Evolutionary conservation across 1,140 invertebrate species (phyloP).

Genomic region (Pseudomyrmex concolor): DNA sequence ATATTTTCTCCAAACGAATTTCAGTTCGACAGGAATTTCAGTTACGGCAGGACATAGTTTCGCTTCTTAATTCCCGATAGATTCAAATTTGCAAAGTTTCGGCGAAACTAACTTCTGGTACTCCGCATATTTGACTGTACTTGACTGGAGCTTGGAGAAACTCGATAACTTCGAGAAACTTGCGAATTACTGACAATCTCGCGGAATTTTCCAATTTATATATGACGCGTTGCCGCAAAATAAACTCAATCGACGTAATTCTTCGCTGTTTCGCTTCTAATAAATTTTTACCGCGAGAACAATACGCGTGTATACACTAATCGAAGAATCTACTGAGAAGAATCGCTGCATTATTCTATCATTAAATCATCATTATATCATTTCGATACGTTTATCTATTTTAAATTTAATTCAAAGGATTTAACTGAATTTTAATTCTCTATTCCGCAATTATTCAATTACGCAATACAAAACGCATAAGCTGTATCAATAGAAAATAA

Average conservation of each 20-base stretch:
- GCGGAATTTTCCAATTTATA: conserved; percentile 58
- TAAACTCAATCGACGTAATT: conserved; percentile 41
- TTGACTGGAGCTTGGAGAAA: conserved; percentile 45
- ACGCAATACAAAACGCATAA: neutral
- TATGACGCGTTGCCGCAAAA: conserved; percentile 29
- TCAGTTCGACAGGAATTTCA: conserved; percentile 1
- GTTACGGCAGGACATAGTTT: conserved; percentile 21
- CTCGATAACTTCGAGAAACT: conserved; percentile 52
- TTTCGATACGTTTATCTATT: too few relatives aligned
- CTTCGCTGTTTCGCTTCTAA: neutral
- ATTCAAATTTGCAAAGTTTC: conserved; percentile 51
- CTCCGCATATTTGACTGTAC: conserved; percentile 57
- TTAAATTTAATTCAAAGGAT: neutral
- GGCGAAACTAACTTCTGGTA: conserved; percentile 38
- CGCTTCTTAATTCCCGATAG: conserved; percentile 51
- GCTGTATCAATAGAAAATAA: conserved; percentile 45
- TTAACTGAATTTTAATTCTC: conserved; percentile 7
- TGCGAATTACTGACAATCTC: conserved; percentile 52
- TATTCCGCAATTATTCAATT: conserved; percentile 9
- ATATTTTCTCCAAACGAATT: conserved; percentile 2
- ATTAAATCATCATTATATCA: too few relatives aligned
- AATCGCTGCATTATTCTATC: too few relatives aligned
- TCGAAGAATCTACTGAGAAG: too few relatives aligned
- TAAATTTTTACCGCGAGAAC: neutral
- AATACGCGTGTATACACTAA: neutral